These are phyloP conservation scores for Alces alces DNA, from an alignment of 2,113 vertebrate species.

Conservation along the genomic window DNA sequence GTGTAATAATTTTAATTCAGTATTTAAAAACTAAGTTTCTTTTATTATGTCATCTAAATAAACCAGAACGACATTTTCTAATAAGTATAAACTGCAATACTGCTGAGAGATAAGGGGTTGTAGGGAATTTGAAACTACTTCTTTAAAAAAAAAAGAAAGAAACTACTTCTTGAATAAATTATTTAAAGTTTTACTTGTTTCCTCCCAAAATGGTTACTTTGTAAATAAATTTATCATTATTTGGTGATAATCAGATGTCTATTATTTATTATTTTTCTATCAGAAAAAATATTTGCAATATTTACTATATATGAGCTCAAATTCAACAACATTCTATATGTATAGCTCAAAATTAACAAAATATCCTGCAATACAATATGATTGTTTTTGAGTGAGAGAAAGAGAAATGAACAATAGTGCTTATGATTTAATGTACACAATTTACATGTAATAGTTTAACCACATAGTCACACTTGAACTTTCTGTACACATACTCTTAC, in stretches of 20 bases:
- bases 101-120: not conserved
- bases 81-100: not conserved
- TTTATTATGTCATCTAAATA: not conserved
- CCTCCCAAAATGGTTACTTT: not conserved
- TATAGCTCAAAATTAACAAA: not conserved
- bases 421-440: not conserved
- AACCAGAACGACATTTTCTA: not conserved
- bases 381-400: not conserved
- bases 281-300: not conserved
- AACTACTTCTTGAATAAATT: not conserved
- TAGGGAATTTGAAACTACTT: not conserved
- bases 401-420: not conserved
- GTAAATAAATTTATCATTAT: not conserved
- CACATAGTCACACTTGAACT: not conserved
- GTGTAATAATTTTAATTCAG: not conserved
- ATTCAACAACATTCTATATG: not conserved
- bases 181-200: not conserved
- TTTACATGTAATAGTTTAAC: not conserved
- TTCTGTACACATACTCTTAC: not conserved
- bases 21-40: not conserved
- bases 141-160: not conserved
- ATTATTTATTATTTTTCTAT: not conserved
- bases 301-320: not conserved
- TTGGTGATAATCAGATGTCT: not conserved
- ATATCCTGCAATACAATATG: not conserved